These are phyloP conservation scores for Drosophila azteca DNA, from an alignment of 1,140 invertebrate genomes.

Conservation along the genomic window DNA sequence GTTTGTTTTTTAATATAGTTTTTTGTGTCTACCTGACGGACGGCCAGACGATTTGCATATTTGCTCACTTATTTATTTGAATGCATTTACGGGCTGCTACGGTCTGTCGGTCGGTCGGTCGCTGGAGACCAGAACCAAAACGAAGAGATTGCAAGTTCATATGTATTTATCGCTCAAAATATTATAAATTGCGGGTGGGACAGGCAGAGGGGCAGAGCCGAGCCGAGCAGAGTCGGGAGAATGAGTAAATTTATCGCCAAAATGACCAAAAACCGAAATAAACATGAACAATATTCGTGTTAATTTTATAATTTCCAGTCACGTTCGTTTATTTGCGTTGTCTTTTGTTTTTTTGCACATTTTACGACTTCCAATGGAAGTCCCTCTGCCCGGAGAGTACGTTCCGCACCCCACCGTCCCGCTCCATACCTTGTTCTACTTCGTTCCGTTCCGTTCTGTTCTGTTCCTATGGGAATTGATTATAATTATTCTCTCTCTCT, in stretches of 20 bases:
- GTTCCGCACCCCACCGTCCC: too few species aligned
- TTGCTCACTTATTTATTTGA: conserved; percentile 29
- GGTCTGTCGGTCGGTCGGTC: too few species aligned
- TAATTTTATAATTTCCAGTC: conserved; percentile 73
- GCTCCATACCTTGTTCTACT: too few species aligned
- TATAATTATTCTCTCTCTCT: conserved; percentile 22
- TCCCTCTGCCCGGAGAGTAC: background rate
- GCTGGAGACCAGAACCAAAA: too few species aligned
- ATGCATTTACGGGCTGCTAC: conserved; percentile 3
- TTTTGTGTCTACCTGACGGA: conserved; percentile 19
- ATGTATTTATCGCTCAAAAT: conserved; percentile 1
- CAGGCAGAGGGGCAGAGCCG: background rate
- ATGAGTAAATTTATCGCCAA: conserved; percentile 30
- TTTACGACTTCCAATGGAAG: conserved; percentile 25
- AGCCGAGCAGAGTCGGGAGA: too few species aligned
- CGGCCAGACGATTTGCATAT: conserved; percentile 25
- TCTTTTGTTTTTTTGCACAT: conserved; percentile 23
- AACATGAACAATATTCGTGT: conserved; percentile 63
- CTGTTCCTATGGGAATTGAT: conserved; percentile 32
- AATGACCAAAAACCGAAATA: conserved; percentile 46
- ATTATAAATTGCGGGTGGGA: background rate
- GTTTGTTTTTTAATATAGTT: conserved; percentile 19
- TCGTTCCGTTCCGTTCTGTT: conserved; percentile 12
- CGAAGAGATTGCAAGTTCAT: background rate
- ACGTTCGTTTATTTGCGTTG: conserved; percentile 71